Evolutionary conservation across 2,113 vertebrate species (phyloP), one percentile per base, ranked within the genome.

Genomic region (Calidris pygmaea): DNA sequence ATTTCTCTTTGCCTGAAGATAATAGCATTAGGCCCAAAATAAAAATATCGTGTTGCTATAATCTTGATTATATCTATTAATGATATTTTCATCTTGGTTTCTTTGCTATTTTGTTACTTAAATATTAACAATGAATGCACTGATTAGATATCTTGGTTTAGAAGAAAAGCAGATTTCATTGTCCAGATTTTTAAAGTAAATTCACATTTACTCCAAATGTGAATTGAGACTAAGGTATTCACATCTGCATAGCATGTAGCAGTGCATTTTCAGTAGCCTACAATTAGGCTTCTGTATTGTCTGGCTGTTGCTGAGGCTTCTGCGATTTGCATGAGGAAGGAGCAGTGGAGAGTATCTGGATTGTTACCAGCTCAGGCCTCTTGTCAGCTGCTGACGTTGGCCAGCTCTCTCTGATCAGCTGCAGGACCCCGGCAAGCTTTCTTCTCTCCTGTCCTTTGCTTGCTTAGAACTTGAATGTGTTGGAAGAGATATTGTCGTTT

Each of bases 381-480:
- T 70, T 45, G 75, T 72, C 94, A 95, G 85, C 88, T 94, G 85
- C 72, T 76, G 79, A 7, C 79, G 73, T 52, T 39, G 68, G 72
- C 48, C 85, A 74, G 83, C 50, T 81, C 39, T 53, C 90, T 87
- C 41, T 76, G 58, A 84, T 81, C 86, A 86, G 70, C 89, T 92
- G 73, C 80, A 75, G 63, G 32, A 37, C 41, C 66, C 43, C 74
- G 82, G 59, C 52, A 68, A 68, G 76, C 50, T 29, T 56, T 85
- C 48, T 85, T 58, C 34, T 67, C 14, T 78, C 30, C 66, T 60
- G 55, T 53, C 59, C n/a, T 34, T 81, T 47, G 41, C 52, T 77
- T 52, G 48, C 67, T 74, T 27, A 59, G 78, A 82, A 85, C 74
- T 50, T 20, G 23, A 85, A 62, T 68, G 26, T 53, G 29, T 34